These are phyloP conservation scores for Fistularia tabacaria DNA, from an alignment of 2,797 vertebrate species.

Conservation along the genomic window DNA sequence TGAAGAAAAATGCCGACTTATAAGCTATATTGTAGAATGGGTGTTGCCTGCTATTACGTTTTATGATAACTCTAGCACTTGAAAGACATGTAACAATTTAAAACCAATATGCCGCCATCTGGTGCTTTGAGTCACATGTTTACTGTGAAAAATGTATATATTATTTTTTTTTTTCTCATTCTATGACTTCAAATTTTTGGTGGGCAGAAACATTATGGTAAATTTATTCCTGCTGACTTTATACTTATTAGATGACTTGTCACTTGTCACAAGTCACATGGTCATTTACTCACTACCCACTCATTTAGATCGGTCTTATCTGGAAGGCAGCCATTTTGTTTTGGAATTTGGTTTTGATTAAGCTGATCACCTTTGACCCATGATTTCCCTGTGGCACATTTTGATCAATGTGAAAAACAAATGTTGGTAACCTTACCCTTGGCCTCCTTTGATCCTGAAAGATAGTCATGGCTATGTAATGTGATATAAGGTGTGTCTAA, in stretches of 20 bases:
- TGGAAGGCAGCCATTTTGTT: constrained; percentile 23
- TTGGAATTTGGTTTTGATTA: constrained; percentile 62
- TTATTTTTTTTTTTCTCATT: not conserved
- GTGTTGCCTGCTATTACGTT: too few relatives aligned
- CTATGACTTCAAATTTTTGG: constrained; percentile 22
- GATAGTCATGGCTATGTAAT: constrained; percentile 3
- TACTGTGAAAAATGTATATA: too few relatives aligned
- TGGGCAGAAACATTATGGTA: constrained; percentile 21
- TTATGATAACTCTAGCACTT: too few relatives aligned
- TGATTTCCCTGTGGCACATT: constrained; percentile 43
- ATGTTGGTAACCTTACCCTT: constrained; percentile 57
- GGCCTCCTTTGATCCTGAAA: constrained; percentile 35
- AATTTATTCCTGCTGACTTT: constrained; percentile 29
- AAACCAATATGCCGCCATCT: too few relatives aligned
- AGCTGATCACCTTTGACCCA: constrained; percentile 52
- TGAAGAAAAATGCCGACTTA: constrained; percentile 25
- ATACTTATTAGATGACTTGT: constrained; percentile 55
- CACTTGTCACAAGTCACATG: constrained; percentile 27
- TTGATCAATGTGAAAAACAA: constrained; percentile 69
- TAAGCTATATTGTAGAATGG: too few relatives aligned
- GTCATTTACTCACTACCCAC: constrained; percentile 41
- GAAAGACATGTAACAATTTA: too few relatives aligned
- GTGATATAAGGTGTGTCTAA: not conserved
- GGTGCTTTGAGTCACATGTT: too few relatives aligned
- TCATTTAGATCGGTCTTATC: constrained; percentile 9